Conservation (phyloP, 2,888 invertebrate species). For the Mellilla xanthometata region DNA sequence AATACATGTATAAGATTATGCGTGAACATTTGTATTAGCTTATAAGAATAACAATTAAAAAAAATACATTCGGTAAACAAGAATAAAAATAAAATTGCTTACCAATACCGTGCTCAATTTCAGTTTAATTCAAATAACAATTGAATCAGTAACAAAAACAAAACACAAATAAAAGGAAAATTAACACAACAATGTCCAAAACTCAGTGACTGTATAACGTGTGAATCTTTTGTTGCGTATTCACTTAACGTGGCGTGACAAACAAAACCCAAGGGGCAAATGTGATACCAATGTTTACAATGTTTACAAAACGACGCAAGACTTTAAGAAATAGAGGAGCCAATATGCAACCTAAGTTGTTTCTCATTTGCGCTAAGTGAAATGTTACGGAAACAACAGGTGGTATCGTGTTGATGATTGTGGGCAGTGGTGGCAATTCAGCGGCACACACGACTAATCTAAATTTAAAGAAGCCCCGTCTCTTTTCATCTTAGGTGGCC, state of each 20-base stretch:
- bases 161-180: conserved; percentile 20
- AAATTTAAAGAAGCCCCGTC: too few relatives aligned
- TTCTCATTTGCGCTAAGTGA: conserved; percentile 1
- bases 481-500: too few relatives aligned
- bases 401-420: conserved; percentile 7
- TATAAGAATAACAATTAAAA: too few relatives aligned
- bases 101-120: too few relatives aligned
- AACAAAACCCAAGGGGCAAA: conserved; percentile 15
- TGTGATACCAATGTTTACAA: neutral
- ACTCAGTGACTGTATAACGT: conserved; percentile 53
- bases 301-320: too few relatives aligned
- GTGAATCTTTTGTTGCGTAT: conserved; percentile 56
- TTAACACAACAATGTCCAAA: conserved; percentile 45
- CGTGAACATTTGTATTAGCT: too few relatives aligned
- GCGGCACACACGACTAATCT: too few relatives aligned
- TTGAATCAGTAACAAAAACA: conserved; percentile 7
- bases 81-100: too few relatives aligned
- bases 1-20: too few relatives aligned
- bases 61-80: too few relatives aligned
- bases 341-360: neutral
- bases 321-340: too few relatives aligned
- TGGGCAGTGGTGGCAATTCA: neutral
- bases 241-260: conserved; percentile 49
- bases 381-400: conserved; percentile 4
- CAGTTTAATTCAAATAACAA: too few relatives aligned